Evolutionary conservation across 2,113 vertebrate species (phyloP).

Genomic region (Rhynchopsitta pachyrhyncha): DNA sequence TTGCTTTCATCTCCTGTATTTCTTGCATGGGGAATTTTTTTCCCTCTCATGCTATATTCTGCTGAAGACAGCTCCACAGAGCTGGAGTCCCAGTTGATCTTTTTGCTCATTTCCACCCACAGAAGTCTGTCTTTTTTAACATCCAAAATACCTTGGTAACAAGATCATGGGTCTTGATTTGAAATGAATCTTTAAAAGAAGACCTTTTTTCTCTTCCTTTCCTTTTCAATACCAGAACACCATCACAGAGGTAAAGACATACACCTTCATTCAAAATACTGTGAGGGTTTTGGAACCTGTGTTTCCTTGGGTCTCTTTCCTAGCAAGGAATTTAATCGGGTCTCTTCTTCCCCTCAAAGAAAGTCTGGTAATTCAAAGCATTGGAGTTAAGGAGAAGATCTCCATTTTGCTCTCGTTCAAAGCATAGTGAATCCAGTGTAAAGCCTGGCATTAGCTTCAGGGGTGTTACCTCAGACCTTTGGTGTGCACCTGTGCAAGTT

Average conservation of each 20-base stretch:
- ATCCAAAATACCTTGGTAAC: constrained; percentile 51
- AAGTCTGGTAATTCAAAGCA: neutral
- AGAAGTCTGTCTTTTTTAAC: constrained; percentile 51
- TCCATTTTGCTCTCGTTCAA: neutral
- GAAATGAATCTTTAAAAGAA: neutral
- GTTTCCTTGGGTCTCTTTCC: neutral
- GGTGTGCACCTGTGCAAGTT: neutral
- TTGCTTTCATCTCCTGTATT: neutral
- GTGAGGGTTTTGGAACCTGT: neutral
- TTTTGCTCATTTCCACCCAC: constrained; percentile 49
- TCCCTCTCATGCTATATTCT: neutral
- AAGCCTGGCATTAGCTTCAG: neutral
- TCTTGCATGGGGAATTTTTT: neutral
- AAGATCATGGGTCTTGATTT: constrained; percentile 45
- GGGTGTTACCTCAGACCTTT: neutral
- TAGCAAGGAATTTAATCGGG: neutral
- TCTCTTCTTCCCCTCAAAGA: neutral
- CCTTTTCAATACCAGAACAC: neutral
- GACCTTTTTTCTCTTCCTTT: neutral
- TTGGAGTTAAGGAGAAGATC: neutral
- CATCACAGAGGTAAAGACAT: neutral
- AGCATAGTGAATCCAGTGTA: neutral
- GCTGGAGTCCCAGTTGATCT: constrained; percentile 29
- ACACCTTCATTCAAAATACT: neutral
- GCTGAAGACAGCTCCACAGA: constrained; percentile 14